Evolutionary conservation across 2,797 vertebrate species (phyloP).

Genomic region (Amblyraja radiata): DNA sequence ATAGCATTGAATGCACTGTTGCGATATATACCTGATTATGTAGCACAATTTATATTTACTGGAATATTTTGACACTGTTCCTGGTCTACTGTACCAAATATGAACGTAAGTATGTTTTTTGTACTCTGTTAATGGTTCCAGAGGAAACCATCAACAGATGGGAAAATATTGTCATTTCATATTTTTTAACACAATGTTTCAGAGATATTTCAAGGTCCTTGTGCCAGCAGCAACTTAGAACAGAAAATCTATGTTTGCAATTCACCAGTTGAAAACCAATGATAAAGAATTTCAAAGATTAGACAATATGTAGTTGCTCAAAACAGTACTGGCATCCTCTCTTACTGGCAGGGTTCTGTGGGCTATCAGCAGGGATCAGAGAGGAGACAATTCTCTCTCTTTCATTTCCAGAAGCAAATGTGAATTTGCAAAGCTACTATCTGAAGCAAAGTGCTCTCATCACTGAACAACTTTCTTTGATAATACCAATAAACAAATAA

Average conservation of each 20-base stretch:
- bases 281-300: background rate
- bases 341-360: slow-evolving; percentile 45
- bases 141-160: slow-evolving; percentile 22
- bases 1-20: background rate
- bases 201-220: background rate
- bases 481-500: background rate
- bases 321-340: slow-evolving; percentile 41
- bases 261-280: background rate
- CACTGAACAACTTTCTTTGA: background rate
- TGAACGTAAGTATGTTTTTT: slow-evolving; percentile 2
- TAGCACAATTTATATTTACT: background rate
- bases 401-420: slow-evolving; percentile 71
- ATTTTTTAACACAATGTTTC: background rate
- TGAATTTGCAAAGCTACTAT: slow-evolving; percentile 66
- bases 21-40: background rate
- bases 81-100: background rate
- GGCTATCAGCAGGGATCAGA: slow-evolving; percentile 58
- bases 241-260: slow-evolving; percentile 7
- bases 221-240: background rate
- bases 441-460: slow-evolving; percentile 59
- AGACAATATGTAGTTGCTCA: slow-evolving; percentile 34
- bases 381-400: slow-evolving; percentile 58
- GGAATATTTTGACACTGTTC: background rate
- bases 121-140: background rate
- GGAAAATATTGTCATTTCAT: background rate